These are phyloP conservation scores for Galemys pyrenaicus DNA, from an alignment of 2,113 vertebrate species.

Conservation along the genomic window DNA sequence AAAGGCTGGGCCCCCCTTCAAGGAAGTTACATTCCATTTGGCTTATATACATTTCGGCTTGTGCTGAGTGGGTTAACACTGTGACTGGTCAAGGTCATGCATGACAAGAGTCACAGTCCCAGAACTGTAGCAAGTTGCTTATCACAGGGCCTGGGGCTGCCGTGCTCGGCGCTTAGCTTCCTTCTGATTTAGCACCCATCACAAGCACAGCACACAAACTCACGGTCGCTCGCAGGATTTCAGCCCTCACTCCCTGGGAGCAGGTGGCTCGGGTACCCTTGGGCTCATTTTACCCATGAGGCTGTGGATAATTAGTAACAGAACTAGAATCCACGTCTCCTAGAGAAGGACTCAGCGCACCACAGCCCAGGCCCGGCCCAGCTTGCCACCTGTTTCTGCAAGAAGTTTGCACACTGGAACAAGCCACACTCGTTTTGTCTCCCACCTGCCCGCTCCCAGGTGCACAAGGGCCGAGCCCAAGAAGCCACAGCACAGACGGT, in stretches of 20 bases:
- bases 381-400: background rate
- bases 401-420: background rate
- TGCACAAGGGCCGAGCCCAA: background rate
- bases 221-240: background rate
- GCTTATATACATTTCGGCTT: too few relatives aligned
- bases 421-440: background rate
- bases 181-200: background rate
- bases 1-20: too few relatives aligned
- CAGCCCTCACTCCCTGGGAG: background rate
- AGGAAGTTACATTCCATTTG: too few relatives aligned
- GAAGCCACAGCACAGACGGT: background rate
- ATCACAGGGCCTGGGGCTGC: too few relatives aligned
- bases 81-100: too few relatives aligned
- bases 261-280: background rate
- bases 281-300: background rate
- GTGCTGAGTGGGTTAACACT: too few relatives aligned
- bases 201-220: background rate
- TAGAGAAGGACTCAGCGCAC: background rate
- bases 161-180: too few relatives aligned
- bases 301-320: background rate
- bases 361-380: background rate
- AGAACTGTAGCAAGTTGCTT: too few relatives aligned
- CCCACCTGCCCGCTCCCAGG: background rate
- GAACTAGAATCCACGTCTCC: background rate
- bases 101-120: too few relatives aligned